Base-by-base conservation (phyloP, 1,140 invertebrate species). In the Aphaenogaster ashmeadi region DNA sequence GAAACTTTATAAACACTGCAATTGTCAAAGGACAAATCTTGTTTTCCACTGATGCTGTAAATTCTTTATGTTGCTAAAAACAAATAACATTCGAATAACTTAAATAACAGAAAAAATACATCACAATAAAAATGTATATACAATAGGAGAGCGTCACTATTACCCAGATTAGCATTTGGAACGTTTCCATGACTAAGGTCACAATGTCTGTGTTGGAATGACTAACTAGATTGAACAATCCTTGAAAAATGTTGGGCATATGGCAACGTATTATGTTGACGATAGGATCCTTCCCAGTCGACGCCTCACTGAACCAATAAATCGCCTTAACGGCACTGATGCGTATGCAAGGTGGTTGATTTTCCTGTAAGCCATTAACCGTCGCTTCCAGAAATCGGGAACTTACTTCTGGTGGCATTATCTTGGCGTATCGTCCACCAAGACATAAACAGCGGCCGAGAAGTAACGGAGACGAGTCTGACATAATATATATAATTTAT, bases 381-480 rank as follows among this genome's bases (percentile, higher is more conserved):
- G 97, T 97, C 44, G 96, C 96, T 93, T 97, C 96, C 11, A 97
- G 89, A 93, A 97, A 97, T 77, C 96, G 96, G 33, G 94, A 94
- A 86, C 96, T 95, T 86, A 97, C 95, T 80, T 96, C 96, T 56
- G 95, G 94, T 66, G 96, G 95, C 93, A 97, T 96, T 66, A 96
- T 95, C 62, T 96, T 95, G 5, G 96, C 96, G 93, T 97, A 98
- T 75, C 96, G 96, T 93, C 97, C 97, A 11, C 97, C 96, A 33
- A 97, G 96, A 95, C 97, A 98, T 41, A 98, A 93, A 86, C 97
- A 97, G 75, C 97, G 96, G 1, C 97, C 97, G 44, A 97, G 95
- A 27, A 98, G 95, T 91, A 98, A 97, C n/a, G 97, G 96, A 80
- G 95, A 94, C 44, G 96, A 96, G 58, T 93, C 96, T 94, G 47